Percentiles rank a stretch among this genome's conserved stretches.
phyloP scores from a whole-genome alignment of 2,113 vertebrate species.

The Tachysurus vachellii region DNA sequence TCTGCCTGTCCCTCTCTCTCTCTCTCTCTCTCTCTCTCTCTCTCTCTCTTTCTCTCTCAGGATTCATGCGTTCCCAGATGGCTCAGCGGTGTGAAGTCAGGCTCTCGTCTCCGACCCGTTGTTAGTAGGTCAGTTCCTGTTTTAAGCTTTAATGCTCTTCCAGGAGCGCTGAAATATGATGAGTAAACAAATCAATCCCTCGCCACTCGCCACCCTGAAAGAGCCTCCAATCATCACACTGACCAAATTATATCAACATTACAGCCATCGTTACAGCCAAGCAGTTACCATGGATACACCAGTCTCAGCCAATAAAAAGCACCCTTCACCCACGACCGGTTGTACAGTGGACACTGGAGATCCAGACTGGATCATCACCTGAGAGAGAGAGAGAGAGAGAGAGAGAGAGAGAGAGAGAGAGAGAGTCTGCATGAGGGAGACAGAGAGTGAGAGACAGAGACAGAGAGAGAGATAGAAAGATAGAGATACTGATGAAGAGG shows the following conservation, averaged over 20 bases:
- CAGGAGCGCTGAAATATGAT: slow-evolving; percentile 2
- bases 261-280: slow-evolving; percentile 41
- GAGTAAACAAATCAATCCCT: slow-evolving; percentile 43
- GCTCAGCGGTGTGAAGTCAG: slow-evolving; percentile 54
- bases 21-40: background rate
- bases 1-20: background rate
- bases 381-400: background rate
- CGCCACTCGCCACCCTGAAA: slow-evolving; percentile 9
- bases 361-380: slow-evolving; percentile 17
- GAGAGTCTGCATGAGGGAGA: background rate
- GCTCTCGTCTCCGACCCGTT: slow-evolving; percentile 55
- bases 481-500: background rate
- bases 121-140: slow-evolving; percentile 68
- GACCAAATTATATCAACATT: slow-evolving; percentile 40
- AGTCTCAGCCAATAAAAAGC: slow-evolving; percentile 38
- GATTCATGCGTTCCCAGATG: slow-evolving; percentile 57
- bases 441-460: background rate
- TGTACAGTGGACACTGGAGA: background rate
- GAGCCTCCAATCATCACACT: slow-evolving; percentile 40
- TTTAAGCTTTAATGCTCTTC: slow-evolving; percentile 49
- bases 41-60: slow-evolving; percentile 45
- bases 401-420: background rate
- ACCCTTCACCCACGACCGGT: background rate
- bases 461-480: background rate
- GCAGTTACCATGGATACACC: slow-evolving; percentile 56